Evolutionary conservation across 1,140 invertebrate genomes (phyloP), one percentile per base, ranked within the genome.

Genomic region (Phymastichus coffea): DNA sequence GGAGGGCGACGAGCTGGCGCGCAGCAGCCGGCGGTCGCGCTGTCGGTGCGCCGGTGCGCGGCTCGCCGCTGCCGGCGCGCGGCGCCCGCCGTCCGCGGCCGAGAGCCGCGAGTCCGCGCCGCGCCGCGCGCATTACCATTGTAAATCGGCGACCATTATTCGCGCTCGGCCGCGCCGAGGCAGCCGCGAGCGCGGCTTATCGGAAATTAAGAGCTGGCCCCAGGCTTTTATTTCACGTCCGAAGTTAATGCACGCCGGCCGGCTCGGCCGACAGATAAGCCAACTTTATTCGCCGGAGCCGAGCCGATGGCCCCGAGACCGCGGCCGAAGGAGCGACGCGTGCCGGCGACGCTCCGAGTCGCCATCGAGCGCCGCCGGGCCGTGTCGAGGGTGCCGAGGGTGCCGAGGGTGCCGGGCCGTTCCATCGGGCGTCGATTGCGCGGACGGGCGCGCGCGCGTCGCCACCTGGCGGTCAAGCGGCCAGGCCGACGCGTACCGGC

Each of bases 1-100:
- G 62, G 72, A 54, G 33, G 49, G 49, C 66, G 66, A 53, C 35
- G 49, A 33, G 37, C 28, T 23, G 53, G 41, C 22, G 17, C 41
- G 25, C 22, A n/a, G n/a, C n/a, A n/a, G n/a, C n/a, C n/a, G n/a
- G n/a, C n/a, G n/a, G n/a, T n/a, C n/a, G n/a, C n/a, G n/a, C n/a
- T n/a, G n/a, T n/a, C n/a, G n/a, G n/a, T n/a, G n/a, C n/a, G n/a
- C n/a, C n/a, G n/a, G n/a, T n/a, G n/a, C n/a, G n/a, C n/a, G n/a
- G n/a, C 14, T 2, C 6, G 28, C 4, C 23, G 28, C 17, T 22
- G 41, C 41, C 41, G 41, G 14, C 3, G 33, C 38, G 19, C 12
- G n/a, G n/a, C n/a, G n/a, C n/a, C n/a, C n/a, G n/a, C n/a, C n/a
- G n/a, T n/a, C n/a, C n/a, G n/a, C n/a, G n/a, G n/a, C n/a, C n/a